Base-by-base conservation (phyloP, 2,113 vertebrate genomes). In the Albula glossodonta region DNA sequence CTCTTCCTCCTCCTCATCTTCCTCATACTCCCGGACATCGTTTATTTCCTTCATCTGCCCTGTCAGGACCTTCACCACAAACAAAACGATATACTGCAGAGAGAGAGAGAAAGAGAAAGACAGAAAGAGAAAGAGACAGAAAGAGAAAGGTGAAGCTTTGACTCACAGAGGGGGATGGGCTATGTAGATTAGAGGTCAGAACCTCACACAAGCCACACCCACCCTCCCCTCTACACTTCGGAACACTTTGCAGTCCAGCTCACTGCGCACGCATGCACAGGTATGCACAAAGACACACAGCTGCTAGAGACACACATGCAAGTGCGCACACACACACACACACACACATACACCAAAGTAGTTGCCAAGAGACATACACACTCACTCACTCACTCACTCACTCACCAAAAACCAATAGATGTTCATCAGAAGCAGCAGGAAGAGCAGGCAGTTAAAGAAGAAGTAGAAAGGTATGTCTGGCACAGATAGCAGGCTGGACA, bases 391-490 rank as follows among this genome's bases (percentile, higher is more conserved):
- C 31, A 41, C 7, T 9, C 53, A 63, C n/a, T 11, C 5, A 84
- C 97, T 97, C 95, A 99, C 98, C 97, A 98, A 92, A 88, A 99
- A 99, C 98, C 98, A 99, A 93, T 99, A 99, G 93, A 99, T 94
- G 91, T 99, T 99, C 98, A 99, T 99, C 88, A 97, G 94, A 2
- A 96, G 96, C 91, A 99, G 95, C 31, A 95, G 13, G 7, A 99
- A 93, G 77, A 99, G 97, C 81, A 99, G 94, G 0, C 92, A 51
- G 0, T 99, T 99, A 95, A 99, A 99, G 95, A 99, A 99, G 93
- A 99, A 99, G 92, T 99, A 99, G 94, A 99, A 99, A 12, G 98
- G 98, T 90, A 99, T 98, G 88, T 94, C 92, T 0, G 98, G 97
- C 25, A 97, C 96, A 0, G 86, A 78, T 89, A 95, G 95, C 51